Evolutionary conservation across 64 coral and sea anemone species (phyloP), one percentile per base, ranked within the genome.

Genomic region (Pocillopora verrucosa): DNA sequence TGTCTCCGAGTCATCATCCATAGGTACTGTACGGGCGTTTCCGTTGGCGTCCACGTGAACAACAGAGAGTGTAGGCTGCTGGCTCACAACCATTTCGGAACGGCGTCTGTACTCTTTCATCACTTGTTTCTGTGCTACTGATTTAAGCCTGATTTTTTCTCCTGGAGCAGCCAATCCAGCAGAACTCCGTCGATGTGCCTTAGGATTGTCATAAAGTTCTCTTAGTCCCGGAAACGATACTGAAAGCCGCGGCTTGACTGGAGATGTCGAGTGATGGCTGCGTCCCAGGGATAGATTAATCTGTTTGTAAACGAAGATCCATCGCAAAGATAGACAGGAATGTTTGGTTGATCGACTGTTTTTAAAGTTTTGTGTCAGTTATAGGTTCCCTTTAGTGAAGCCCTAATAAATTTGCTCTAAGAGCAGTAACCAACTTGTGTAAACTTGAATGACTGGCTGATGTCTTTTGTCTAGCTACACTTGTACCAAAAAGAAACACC

Each of bases 131-230:
- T 95, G 93, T 62, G 97, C 97, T 38, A 99, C 82, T 30, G 97
- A 99, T 89, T 99, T 99, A 34, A 99, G 81, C 78, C 94, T 88
- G 74, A 99, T 90, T 65, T 82, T 78, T 9, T 98, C 93, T 19
- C 77, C 64, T 37, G 90, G 90, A 20, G 78, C 58, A 37, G 37
- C 4, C 16, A 61, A 60, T 56, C 63, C 68, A 11, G 65, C 26
- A 15, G 87, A 88, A 25, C 92, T 86, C 35, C 88, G 86, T 70
- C 93, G 74, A 75, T 95, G 83, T 78, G 74, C 72, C 97, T 99
- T 88, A 83, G 87, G 91, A 75, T 93, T 77, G 76, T 95, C 97
- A 91, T 84, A 80, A 72, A 84, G 37, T 76, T 94, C 89, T 83
- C 88, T 92, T 77, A 95, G 91, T 84, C 90, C 89, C 62, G 93